Percentiles rank a stretch among this genome's conserved stretches.
phyloP scores from a whole-genome alignment of 2,888 invertebrate species.

The Rhabditophanes sp. region DNA sequence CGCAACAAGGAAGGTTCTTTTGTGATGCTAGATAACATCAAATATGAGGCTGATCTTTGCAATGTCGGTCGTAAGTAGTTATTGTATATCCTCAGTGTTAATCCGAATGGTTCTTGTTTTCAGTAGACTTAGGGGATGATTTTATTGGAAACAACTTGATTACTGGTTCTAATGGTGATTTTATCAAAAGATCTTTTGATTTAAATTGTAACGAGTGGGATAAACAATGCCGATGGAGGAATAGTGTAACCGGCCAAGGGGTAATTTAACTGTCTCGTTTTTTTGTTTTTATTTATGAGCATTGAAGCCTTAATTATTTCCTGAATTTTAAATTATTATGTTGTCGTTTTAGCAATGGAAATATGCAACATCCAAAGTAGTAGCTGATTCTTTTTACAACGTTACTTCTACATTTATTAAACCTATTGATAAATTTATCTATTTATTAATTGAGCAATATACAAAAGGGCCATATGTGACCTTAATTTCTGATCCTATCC shows the following conservation, averaged over 20 bases:
- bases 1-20: conserved; percentile 34
- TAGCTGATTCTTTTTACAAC: too few species aligned
- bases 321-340: too few species aligned
- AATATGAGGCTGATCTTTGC: conserved; percentile 36
- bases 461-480: conserved; percentile 6
- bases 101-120: conserved; percentile 8
- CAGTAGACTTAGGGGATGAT: conserved; percentile 36
- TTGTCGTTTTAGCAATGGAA: too few species aligned
- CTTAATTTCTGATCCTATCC: conserved; percentile 37
- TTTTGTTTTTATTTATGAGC: conserved; percentile 31
- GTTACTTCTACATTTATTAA: conserved; percentile 8
- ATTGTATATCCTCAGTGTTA: not conserved
- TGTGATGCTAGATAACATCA: conserved; percentile 40
- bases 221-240: conserved; percentile 33
- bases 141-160: conserved; percentile 24
- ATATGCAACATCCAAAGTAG: too few species aligned
- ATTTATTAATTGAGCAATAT: not conserved
- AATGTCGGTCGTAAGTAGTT: conserved; percentile 29
- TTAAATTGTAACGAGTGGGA: conserved; percentile 32
- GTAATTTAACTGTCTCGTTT: conserved; percentile 6
- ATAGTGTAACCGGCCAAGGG: conserved; percentile 22
- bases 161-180: conserved; percentile 28
- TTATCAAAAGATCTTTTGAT: conserved; percentile 18
- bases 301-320: too few species aligned
- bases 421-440: conserved; percentile 4